Evolutionary conservation across 2,113 vertebrate species (phyloP).

Genomic region (Triplophysa siluroides): DNA sequence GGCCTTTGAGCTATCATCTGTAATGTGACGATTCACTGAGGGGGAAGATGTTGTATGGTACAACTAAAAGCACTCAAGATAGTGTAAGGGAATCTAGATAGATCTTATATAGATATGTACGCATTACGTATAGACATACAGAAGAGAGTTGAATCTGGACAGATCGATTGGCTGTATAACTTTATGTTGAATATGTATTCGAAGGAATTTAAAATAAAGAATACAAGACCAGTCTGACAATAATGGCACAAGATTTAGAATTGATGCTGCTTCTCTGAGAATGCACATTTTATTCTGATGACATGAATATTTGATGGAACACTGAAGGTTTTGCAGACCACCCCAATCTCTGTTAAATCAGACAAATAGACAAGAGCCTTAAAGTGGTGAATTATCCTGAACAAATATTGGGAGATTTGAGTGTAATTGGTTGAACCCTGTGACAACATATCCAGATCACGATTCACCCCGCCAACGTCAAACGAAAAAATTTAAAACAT

Average conservation of each 20-base stretch:
- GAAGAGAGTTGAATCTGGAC: background rate
- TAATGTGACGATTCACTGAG: constrained; percentile 6
- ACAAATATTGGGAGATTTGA: no score
- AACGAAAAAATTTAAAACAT: no score
- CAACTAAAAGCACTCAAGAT: constrained; percentile 2
- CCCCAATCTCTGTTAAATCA: background rate
- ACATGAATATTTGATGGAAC: constrained; percentile 27
- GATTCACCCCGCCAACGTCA: no score
- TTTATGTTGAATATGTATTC: background rate
- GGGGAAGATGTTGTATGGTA: background rate
- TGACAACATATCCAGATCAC: no score
- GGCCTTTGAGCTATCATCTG: constrained; percentile 27
- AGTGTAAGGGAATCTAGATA: background rate
- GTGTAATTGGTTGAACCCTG: no score
- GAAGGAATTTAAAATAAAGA: background rate
- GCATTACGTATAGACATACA: background rate
- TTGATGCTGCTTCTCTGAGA: constrained; percentile 1
- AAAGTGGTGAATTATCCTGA: background rate
- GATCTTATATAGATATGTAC: background rate
- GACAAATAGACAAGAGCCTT: background rate
- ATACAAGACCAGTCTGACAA: background rate
- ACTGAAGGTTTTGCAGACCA: background rate
- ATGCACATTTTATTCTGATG: constrained; percentile 14
- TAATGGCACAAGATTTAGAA: constrained; percentile 23
- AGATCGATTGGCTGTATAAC: background rate